Evolutionary conservation across 2,113 vertebrate genomes (phyloP), one percentile per base, ranked within the genome.

Genomic region (Oreochromis tanganicae): DNA sequence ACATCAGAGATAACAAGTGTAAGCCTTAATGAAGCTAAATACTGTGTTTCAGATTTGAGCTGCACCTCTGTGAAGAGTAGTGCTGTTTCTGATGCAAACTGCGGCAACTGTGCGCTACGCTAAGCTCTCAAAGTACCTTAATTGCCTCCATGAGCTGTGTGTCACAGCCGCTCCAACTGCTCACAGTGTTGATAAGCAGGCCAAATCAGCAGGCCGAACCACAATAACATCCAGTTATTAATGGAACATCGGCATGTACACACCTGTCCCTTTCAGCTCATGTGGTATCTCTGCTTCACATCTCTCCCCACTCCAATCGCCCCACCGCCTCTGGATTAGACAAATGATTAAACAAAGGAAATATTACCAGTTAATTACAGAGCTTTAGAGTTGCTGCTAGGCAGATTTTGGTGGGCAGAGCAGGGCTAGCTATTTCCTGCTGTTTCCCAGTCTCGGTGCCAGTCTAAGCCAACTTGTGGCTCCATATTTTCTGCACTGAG

Each of bases 61-160:
- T 86, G 21, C 56, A 54, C 46, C 36, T 61, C 41, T 12, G 55
- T 36, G n/a, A 54, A 32, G 71, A 21, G 57, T 9, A 46, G 71
- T 82, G n/a, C 59, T 61, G 29, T 48, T 83, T 81, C 50, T 82
- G 43, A 54, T 21, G 32, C 19, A 91, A 78, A 71, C 48, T 66
- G 79, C 9, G 2, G 54, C 55, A 86, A 88, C 54, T 52, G 61
- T 79, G 9, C 13, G 1, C 32, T 8, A 16, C 52, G 17, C 48
- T 50, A 85, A 71, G 48, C n/a, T 61, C 71, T 87, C 57, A 68
- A 90, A 90, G 43, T 85, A 79, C 57, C 80, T 84, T 79, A 84
- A 86, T 38, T 89, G 80, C 82, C 52, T 63, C 79, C 82, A 29
- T 61, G 80, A 80, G 66, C 34, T 56, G 32, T 34, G 57, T 68